Percentiles rank a stretch among this genome's conserved stretches.
Evolutionary conservation across 2,888 invertebrate species (phyloP).

Genomic region (Sthenelais limicola): DNA sequence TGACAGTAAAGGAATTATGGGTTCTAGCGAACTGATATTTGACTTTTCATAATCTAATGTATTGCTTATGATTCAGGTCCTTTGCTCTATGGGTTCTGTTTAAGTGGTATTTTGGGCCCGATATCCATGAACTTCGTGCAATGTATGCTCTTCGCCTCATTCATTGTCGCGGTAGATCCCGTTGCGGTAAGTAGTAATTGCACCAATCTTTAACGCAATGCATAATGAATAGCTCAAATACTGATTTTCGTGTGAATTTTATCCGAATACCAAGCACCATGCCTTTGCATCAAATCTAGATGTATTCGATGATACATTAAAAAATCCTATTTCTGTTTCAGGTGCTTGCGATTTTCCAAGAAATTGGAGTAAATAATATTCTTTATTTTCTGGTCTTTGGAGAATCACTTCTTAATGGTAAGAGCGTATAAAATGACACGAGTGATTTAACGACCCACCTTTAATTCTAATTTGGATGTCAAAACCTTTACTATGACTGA

Average conservation of each 20-base stretch:
- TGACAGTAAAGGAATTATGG: no score
- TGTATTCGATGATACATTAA: neutral
- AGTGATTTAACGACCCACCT: no score
- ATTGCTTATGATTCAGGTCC: no score
- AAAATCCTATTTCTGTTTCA: constrained; percentile 50
- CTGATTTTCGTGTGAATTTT: neutral
- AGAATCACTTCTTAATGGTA: constrained; percentile 76
- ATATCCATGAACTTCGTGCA: constrained; percentile 55
- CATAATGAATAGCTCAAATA: neutral
- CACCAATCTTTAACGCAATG: neutral
- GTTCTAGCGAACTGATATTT: no score
- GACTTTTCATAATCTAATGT: neutral
- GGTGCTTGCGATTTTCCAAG: constrained; percentile 75
- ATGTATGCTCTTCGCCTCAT: constrained; percentile 73
- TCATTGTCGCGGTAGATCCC: constrained; percentile 76
- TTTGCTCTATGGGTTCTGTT: constrained; percentile 58
- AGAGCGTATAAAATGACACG: no score
- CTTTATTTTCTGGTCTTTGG: constrained; percentile 77
- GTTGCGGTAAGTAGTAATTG: constrained; percentile 74
- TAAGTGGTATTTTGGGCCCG: constrained; percentile 61
- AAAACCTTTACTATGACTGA: no score
- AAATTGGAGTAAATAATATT: constrained; percentile 76
- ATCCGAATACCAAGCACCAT: neutral
- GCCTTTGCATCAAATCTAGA: neutral
- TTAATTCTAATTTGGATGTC: no score